A percentile compares a stretch with the other conserved stretches of the same genome.
Evolutionary conservation across 2,113 vertebrate species (phyloP).

Genomic region (Phaethon lepturus): DNA sequence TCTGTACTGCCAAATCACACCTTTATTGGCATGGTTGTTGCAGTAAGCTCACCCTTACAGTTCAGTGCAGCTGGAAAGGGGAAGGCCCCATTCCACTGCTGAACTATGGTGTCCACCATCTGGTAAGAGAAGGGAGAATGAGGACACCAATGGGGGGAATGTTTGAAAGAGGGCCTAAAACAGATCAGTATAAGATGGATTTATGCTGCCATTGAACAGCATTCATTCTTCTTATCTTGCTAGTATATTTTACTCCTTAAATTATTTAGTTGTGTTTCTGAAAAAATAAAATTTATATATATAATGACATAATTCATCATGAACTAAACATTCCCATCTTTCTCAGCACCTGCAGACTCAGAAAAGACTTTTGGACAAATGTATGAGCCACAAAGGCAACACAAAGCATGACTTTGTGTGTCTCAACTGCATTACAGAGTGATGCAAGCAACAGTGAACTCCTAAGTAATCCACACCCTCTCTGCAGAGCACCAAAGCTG

Average conservation of each 20-base stretch:
- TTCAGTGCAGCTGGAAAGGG: not conserved
- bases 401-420: accelerated
- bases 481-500: not conserved
- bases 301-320: not conserved
- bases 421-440: not conserved
- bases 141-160: not conserved
- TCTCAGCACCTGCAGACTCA: not conserved
- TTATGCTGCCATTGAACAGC: not conserved
- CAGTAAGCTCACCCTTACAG: not conserved
- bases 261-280: not conserved
- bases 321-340: not conserved
- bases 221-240: not conserved
- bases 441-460: not conserved
- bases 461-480: not conserved
- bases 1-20: not conserved
- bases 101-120: not conserved
- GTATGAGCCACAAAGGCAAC: not conserved
- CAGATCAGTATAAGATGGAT: not conserved
- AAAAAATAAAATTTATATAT: not conserved
- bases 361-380: not conserved
- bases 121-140: not conserved
- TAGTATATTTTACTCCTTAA: not conserved
- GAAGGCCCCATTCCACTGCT: not conserved
- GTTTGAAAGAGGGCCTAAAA: not conserved
- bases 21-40: not conserved